phyloP scores from a whole-genome alignment of 2,888 invertebrate genomes.

The Tenthredo distinguenda region DNA sequence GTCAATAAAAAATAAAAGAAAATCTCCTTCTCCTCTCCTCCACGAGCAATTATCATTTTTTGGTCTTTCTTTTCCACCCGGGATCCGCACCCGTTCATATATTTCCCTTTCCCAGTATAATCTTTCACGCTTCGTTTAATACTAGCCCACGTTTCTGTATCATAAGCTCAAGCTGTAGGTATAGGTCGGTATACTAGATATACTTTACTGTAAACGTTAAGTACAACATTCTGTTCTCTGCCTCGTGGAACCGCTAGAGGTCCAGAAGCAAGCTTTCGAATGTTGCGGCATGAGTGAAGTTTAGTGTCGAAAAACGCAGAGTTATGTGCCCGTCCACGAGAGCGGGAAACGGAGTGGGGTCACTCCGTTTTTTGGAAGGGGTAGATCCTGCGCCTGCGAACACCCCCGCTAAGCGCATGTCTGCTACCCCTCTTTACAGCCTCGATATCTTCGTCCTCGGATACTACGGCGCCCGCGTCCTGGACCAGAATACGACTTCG shows the following conservation, averaged over 20 bases:
- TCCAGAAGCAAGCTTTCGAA: constrained; percentile 64
- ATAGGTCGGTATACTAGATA: neutral
- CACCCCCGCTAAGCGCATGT: constrained; percentile 74
- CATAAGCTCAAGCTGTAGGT: neutral
- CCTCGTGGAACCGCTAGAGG: constrained; percentile 52
- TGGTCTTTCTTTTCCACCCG: neutral
- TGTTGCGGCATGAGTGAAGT: constrained; percentile 63
- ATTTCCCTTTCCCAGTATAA: neutral
- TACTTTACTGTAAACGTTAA: constrained; percentile 25
- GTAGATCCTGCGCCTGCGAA: constrained; percentile 74
- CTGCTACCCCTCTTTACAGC: constrained; percentile 63
- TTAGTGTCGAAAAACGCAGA: constrained; percentile 70
- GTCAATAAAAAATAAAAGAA: neutral
- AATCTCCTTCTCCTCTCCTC: neutral
- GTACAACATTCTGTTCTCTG: constrained; percentile 36
- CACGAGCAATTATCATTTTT: neutral
- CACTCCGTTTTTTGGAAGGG: constrained; percentile 60
- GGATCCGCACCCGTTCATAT: neutral
- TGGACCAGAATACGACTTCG: constrained; percentile 8
- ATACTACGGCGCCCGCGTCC: constrained; percentile 7
- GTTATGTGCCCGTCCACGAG: constrained; percentile 64
- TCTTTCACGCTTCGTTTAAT: constrained; percentile 18
- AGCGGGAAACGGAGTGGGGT: constrained; percentile 51
- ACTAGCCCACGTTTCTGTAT: neutral
- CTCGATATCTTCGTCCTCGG: constrained; percentile 10